These are phyloP conservation scores for Notarius quadriscutis DNA, from an alignment of 2,113 vertebrate species.

Conservation along the genomic window DNA sequence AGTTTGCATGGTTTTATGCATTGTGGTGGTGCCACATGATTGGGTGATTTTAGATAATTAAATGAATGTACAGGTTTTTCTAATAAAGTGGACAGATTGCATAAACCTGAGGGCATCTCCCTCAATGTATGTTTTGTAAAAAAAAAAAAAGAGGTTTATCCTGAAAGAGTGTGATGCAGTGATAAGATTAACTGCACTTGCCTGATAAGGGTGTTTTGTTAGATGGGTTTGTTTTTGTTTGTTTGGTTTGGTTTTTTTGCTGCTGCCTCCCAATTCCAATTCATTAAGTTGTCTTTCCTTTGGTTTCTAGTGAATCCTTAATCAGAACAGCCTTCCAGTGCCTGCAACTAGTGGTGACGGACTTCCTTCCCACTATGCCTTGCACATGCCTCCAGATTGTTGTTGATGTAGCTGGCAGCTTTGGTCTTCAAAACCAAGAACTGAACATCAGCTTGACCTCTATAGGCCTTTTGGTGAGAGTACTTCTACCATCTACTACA, in stretches of 20 bases:
- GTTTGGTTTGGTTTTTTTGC: background rate
- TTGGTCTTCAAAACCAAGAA: constrained; percentile 98
- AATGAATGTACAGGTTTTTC: background rate
- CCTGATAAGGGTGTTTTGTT: background rate
- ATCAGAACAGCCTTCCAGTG: constrained; percentile 99
- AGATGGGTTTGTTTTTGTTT: too few species aligned
- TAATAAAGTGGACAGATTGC: background rate
- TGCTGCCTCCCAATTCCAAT: background rate
- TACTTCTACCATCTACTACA: background rate
- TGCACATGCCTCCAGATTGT: constrained; percentile 97
- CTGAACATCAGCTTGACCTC: constrained; percentile 99
- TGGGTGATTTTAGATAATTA: background rate
- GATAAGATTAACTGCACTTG: background rate
- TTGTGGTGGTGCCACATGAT: background rate
- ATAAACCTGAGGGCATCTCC: background rate
- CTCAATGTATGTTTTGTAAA: background rate
- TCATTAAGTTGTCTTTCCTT: background rate
- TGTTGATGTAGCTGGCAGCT: constrained; percentile 97
- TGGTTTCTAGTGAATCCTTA: constrained; percentile 85
- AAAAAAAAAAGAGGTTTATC: background rate
- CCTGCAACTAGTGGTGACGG: constrained; percentile 98
- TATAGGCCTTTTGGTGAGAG: constrained; percentile 91
- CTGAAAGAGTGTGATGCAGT: background rate
- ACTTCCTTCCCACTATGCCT: constrained; percentile 98
- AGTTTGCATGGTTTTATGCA: background rate